These are phyloP conservation scores for Pasiphila rectangulata DNA, from an alignment of 2,888 invertebrate genomes.

Conservation along the genomic window DNA sequence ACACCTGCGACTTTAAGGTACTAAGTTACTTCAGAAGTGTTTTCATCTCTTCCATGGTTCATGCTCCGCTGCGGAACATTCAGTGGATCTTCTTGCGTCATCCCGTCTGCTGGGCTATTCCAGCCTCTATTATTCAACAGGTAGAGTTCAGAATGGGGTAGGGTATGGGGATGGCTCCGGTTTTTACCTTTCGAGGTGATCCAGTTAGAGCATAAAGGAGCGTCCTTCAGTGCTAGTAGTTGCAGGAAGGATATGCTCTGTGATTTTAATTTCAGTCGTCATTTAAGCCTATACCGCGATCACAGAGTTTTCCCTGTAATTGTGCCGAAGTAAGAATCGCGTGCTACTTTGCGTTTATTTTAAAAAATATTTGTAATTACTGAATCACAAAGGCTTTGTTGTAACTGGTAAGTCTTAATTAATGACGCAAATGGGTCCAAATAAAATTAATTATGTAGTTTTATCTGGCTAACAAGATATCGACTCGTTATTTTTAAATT, in stretches of 20 bases:
- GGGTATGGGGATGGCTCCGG: slow-evolving; percentile 4
- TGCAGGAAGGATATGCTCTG: slow-evolving; percentile 59
- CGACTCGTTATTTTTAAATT: no score
- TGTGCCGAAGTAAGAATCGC: slow-evolving; percentile 27
- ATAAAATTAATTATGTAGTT: no score
- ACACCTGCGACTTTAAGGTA: slow-evolving; percentile 23
- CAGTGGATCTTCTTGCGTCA: slow-evolving; percentile 58
- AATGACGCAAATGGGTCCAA: slow-evolving; percentile 14
- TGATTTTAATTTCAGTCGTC: slow-evolving; percentile 67
- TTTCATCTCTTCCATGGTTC: slow-evolving; percentile 65
- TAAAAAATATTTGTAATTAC: slow-evolving; percentile 3
- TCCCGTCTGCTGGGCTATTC: slow-evolving; percentile 35
- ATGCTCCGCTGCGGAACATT: slow-evolving; percentile 66
- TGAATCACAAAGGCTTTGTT: slow-evolving; percentile 5
- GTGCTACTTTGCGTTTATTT: slow-evolving; percentile 18
- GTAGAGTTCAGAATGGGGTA: slow-evolving; percentile 14
- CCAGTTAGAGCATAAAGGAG: slow-evolving; percentile 67
- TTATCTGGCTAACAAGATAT: no score
- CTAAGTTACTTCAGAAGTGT: slow-evolving; percentile 35
- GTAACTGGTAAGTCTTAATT: slow-evolving; percentile 7
- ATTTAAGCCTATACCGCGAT: slow-evolving; percentile 43
- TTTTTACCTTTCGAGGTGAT: slow-evolving; percentile 55
- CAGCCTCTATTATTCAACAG: slow-evolving; percentile 37
- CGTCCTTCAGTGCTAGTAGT: slow-evolving; percentile 66
- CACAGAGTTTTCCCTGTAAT: slow-evolving; percentile 35